phyloP scores from a whole-genome alignment of 1,140 invertebrate genomes.

The Lepidurus packardi region DNA sequence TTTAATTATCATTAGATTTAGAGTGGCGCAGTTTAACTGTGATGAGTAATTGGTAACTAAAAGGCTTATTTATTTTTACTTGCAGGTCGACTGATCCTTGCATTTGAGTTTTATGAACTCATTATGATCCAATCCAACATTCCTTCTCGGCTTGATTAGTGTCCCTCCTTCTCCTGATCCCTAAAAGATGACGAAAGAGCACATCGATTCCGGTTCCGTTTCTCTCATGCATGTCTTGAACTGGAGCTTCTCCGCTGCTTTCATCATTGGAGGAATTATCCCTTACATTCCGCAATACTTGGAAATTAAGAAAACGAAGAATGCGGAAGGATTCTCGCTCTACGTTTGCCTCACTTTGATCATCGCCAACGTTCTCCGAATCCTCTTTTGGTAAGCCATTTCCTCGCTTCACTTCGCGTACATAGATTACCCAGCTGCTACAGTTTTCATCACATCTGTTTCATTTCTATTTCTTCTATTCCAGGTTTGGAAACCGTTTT shows the following conservation, averaged over 20 bases:
- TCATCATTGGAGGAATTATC: constrained; percentile 86
- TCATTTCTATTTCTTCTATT: constrained; percentile 42
- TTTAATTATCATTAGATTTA: too few species aligned
- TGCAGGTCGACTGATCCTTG: background rate
- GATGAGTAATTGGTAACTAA: background rate
- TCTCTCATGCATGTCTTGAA: constrained; percentile 23
- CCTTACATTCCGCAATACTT: constrained; percentile 86
- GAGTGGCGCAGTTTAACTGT: too few species aligned
- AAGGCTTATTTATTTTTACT: background rate
- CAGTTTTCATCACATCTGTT: background rate
- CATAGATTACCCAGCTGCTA: background rate
- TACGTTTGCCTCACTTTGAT: constrained; percentile 92
- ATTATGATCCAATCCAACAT: background rate
- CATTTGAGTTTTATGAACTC: background rate
- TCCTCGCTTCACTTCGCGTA: background rate
- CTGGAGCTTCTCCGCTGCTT: constrained; percentile 48
- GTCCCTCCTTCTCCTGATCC: background rate
- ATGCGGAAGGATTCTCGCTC: constrained; percentile 92
- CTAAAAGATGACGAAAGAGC: background rate
- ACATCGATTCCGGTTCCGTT: background rate
- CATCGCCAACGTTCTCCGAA: constrained; percentile 91
- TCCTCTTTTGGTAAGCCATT: constrained; percentile 89
- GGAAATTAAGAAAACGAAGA: constrained; percentile 81
- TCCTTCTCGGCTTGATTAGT: background rate
- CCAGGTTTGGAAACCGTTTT: constrained; percentile 95